phyloP scores from a whole-genome alignment of 1,140 invertebrate genomes.

The Eueides isabella region DNA sequence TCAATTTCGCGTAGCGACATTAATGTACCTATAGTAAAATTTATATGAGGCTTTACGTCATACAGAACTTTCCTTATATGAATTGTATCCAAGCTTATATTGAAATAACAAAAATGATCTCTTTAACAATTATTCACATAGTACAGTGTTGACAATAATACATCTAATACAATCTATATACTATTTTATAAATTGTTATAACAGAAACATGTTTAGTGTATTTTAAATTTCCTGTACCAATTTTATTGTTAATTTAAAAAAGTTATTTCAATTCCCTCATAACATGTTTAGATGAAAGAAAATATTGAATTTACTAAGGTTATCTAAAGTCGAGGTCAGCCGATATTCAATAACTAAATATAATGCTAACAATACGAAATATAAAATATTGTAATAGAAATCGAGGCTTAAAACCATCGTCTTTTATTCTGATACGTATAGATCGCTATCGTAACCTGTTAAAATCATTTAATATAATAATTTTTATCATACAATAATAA shows the following conservation, averaged over 20 bases:
- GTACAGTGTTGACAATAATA: too few relatives aligned
- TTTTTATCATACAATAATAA: constrained; percentile 66
- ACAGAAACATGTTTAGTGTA: not conserved
- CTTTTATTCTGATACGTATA: constrained; percentile 34
- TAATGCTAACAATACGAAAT: constrained; percentile 30
- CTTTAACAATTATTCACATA: too few relatives aligned
- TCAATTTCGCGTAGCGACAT: constrained; percentile 81
- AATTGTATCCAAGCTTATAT: constrained; percentile 52
- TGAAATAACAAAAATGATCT: not conserved
- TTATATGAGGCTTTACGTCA: constrained; percentile 80
- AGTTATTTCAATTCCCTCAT: constrained; percentile 23
- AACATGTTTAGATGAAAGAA: constrained; percentile 33
- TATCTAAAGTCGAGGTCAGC: constrained; percentile 28
- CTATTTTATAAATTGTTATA: not conserved
- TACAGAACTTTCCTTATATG: constrained; percentile 67
- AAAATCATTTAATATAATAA: constrained; percentile 60
- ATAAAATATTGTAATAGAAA: constrained; percentile 37
- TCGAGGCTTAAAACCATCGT: constrained; percentile 31
- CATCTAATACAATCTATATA: not conserved
- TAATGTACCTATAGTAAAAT: constrained; percentile 81
- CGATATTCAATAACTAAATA: constrained; percentile 28
- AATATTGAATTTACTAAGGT: constrained; percentile 42
- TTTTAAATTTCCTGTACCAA: constrained; percentile 19
- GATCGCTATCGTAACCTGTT: constrained; percentile 52
- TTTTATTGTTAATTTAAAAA: constrained; percentile 34